Evolutionary conservation across 2,797 vertebrate species (phyloP).

Genomic region (Darevskia mixta): DNA sequence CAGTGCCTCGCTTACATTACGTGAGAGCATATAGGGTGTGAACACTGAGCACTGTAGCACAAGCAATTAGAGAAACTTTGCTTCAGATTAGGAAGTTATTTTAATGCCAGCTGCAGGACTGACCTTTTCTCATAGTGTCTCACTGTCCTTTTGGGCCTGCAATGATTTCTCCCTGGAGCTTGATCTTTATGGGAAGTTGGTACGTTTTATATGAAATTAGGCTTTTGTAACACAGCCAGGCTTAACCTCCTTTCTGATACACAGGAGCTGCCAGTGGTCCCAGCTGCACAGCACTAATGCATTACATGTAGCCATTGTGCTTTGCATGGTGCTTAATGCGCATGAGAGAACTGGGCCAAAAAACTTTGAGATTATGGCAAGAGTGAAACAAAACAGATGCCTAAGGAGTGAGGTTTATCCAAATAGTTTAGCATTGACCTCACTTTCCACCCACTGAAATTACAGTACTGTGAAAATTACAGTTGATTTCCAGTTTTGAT

Average conservation of each 20-base stretch:
- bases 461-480: conserved; percentile 28
- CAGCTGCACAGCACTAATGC: neutral
- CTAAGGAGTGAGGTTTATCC: conserved; percentile 35
- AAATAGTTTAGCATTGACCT: conserved; percentile 45
- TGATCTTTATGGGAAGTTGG: conserved; percentile 1
- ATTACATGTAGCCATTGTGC: conserved; percentile 1
- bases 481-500: conserved; percentile 16
- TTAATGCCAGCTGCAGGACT: neutral
- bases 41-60: neutral
- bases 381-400: conserved; percentile 32
- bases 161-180: neutral
- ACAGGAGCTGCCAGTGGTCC: neutral
- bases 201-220: conserved; percentile 19
- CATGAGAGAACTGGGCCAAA: conserved; percentile 8
- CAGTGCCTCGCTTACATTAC: neutral
- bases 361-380: conserved; percentile 27
- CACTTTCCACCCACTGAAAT: conserved; percentile 23
- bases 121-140: neutral
- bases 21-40: neutral
- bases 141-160: conserved; percentile 7
- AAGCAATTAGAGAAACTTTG: neutral
- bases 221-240: neutral
- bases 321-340: neutral
- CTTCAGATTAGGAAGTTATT: neutral
- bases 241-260: neutral